These are phyloP conservation scores for Myotis davidii DNA, from an alignment of 2,113 vertebrate genomes.

Conservation along the genomic window DNA sequence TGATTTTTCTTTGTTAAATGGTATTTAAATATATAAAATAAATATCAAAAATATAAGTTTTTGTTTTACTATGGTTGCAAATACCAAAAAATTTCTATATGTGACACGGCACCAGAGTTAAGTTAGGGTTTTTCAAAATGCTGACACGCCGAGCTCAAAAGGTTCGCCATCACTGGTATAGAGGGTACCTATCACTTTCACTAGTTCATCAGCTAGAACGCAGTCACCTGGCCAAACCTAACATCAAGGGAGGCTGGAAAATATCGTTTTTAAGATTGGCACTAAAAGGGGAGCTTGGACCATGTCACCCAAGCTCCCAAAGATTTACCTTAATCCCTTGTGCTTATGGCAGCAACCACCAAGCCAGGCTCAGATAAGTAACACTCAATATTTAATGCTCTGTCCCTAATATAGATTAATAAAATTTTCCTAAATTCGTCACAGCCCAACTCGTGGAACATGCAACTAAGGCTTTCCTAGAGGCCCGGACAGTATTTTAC, in stretches of 20 bases:
- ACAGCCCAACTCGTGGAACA: not conserved
- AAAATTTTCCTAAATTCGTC: not conserved
- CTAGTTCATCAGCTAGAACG: not conserved
- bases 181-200: not conserved
- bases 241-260: conserved; percentile 9
- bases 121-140: too few relatives aligned
- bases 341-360: not conserved
- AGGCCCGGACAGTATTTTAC: not conserved
- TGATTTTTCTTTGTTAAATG: too few relatives aligned
- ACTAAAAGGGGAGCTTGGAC: not conserved
- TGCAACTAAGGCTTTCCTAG: not conserved
- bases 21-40: too few relatives aligned
- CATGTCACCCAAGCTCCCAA: not conserved
- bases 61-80: too few relatives aligned
- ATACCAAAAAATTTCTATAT: too few relatives aligned
- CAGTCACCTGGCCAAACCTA: not conserved
- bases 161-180: not conserved
- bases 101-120: too few relatives aligned
- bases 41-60: too few relatives aligned
- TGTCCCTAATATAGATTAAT: not conserved
- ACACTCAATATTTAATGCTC: not conserved
- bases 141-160: too few relatives aligned
- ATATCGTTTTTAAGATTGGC: not conserved
- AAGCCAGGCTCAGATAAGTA: not conserved
- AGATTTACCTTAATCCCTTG: not conserved